Conservation (phyloP, 2,888 invertebrate genomes). For the Chloroclystis v-ata region DNA sequence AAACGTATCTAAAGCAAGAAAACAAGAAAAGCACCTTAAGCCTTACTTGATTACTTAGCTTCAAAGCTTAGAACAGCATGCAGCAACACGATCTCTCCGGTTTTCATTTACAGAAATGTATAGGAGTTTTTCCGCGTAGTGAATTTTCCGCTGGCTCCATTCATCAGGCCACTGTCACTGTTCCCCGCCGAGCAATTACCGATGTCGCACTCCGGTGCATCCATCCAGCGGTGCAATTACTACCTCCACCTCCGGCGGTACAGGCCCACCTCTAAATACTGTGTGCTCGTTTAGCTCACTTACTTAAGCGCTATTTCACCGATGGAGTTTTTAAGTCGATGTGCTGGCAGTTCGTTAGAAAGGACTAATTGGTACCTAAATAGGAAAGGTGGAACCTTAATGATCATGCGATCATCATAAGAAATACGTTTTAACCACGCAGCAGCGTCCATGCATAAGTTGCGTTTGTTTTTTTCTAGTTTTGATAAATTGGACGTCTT, state of each 20-base stretch:
- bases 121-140: constrained; percentile 53
- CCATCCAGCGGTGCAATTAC: constrained; percentile 58
- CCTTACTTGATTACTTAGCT: too few relatives aligned
- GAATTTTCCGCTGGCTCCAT: constrained; percentile 60
- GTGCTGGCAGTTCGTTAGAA: not conserved
- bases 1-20: too few relatives aligned
- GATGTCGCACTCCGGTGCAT: constrained; percentile 65
- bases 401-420: too few relatives aligned
- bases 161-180: constrained; percentile 67
- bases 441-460: too few relatives aligned
- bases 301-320: constrained; percentile 16
- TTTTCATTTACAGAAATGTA: constrained; percentile 65
- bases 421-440: too few relatives aligned
- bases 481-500: too few relatives aligned
- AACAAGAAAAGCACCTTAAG: too few relatives aligned
- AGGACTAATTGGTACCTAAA: too few relatives aligned
- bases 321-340: constrained; percentile 1
- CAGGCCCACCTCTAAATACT: constrained; percentile 29
- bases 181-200: constrained; percentile 67
- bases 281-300: constrained; percentile 14
- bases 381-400: too few relatives aligned
- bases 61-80: too few relatives aligned
- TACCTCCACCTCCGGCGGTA: constrained; percentile 34
- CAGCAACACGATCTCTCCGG: constrained; percentile 31
- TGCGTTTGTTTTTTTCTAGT: too few relatives aligned